Evolutionary conservation across 2,797 vertebrate species (phyloP).

Genomic region (Tokudaia tokunoshimensis): DNA sequence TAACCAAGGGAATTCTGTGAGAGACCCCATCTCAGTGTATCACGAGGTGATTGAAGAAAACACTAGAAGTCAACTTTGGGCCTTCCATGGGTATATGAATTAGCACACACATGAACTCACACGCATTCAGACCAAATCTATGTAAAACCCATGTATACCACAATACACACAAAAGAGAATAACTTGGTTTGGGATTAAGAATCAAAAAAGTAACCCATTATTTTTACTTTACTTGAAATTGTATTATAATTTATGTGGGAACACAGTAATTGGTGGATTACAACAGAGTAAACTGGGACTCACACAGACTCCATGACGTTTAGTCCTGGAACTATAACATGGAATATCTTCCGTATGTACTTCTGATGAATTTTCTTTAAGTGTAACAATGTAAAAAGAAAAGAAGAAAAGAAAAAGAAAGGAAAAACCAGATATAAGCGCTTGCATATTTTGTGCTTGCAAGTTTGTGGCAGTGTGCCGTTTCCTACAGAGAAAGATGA

Average conservation of each 20-base stretch:
- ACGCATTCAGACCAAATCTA: background rate
- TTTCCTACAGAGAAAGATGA: conserved; percentile 34
- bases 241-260: background rate
- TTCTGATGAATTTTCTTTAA: conserved; percentile 21
- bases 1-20: background rate
- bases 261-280: background rate
- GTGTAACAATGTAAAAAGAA: background rate
- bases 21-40: background rate
- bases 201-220: background rate
- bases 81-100: background rate
- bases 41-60: background rate
- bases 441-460: background rate
- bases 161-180: background rate
- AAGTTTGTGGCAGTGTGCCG: background rate
- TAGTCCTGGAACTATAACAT: background rate
- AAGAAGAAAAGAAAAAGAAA: background rate
- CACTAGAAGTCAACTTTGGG: background rate
- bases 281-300: background rate
- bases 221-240: conserved; percentile 7
- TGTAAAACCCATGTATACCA: background rate
- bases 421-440: background rate
- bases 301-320: background rate
- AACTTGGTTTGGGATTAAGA: conserved; percentile 28
- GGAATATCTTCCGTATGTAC: background rate
- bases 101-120: background rate